Percentiles rank a stretch among this genome's conserved stretches.
Evolutionary conservation across 1,140 invertebrate genomes (phyloP).

Genomic region (Orius insidiosus): DNA sequence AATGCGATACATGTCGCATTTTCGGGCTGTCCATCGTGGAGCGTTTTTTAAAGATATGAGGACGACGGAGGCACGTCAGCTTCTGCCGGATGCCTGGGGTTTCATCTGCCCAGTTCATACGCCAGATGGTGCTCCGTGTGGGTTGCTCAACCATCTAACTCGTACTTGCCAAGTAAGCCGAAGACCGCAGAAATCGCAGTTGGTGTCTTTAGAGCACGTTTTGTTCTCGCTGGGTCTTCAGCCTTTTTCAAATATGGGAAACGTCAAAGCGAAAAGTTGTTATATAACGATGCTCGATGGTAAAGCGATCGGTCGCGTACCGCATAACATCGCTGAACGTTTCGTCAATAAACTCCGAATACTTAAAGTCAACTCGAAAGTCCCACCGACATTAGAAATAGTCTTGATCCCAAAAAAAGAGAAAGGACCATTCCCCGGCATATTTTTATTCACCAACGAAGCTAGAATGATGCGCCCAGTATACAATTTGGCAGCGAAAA

Average conservation of each 20-base stretch:
- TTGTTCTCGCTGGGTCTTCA: too few relatives aligned
- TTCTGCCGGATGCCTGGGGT: constrained; percentile 95
- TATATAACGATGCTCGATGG: constrained; percentile 54
- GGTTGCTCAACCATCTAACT: constrained; percentile 88
- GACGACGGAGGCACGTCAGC: constrained; percentile 82
- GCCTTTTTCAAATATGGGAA: too few relatives aligned
- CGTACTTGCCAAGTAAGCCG: constrained; percentile 49
- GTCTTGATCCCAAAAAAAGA: constrained; percentile 53
- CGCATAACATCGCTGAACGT: constrained; percentile 35
- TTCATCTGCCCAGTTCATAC: constrained; percentile 98
- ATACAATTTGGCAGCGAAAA: constrained; percentile 55
- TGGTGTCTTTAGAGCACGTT: too few relatives aligned
- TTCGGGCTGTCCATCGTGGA: constrained; percentile 85
- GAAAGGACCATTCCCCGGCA: constrained; percentile 63
- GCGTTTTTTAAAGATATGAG: constrained; percentile 92
- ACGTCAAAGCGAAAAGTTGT: constrained; percentile 26
- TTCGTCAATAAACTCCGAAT: constrained; percentile 50
- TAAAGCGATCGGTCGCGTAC: constrained; percentile 59
- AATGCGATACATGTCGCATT: constrained; percentile 93
- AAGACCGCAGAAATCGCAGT: too few relatives aligned
- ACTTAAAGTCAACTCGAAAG: constrained; percentile 55
- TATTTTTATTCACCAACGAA: constrained; percentile 76
- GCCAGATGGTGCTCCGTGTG: constrained; percentile 93
- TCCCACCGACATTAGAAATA: constrained; percentile 70
- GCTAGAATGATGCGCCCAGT: constrained; percentile 90